Base-by-base conservation (phyloP, 2,888 invertebrate species). In the Cerastoderma edule region DNA sequence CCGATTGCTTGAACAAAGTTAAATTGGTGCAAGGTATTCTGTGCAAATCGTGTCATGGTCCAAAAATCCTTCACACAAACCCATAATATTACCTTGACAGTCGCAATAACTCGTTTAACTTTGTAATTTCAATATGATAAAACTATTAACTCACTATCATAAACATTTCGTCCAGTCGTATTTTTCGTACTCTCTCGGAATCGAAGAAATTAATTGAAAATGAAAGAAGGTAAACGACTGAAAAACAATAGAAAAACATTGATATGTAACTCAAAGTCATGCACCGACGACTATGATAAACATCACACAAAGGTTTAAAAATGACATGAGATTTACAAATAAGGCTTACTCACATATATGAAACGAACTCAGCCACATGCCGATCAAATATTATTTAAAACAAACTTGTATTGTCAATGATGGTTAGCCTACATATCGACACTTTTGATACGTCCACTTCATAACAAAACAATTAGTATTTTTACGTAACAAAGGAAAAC, bases 111-210 rank as follows among this genome's bases (percentile, higher is more conserved):
- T 16, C 39, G 16, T 13, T 39, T 13, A 39, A 16, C 39, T 8
- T 39, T 8, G 8, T 13, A 10, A 16, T 8, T 8, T 39, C 39
- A 39, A 10, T 39, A 39, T 39, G 8, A 39, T 39, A 39, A 10
- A 16, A 10, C 16, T 8, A 27, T 39, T 5, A 16, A 88, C 89
- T 89, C 74, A 94, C 94, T 92, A 94, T 94, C 67, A 94, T 94
- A 79, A 94, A 93, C 90, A 94, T 94, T 83, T 94, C 94, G 72
- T 94, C 93, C 64, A 91, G 84, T 28, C 93, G 93, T 57, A 94
- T 93, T 70, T 91, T 91, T 27, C 93, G 88, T 1, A 93, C 91
- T 39, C 60, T 28, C n/a, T 44, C 60, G 2, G 60, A 5, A 32
- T 64, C 39, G 27, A 53, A 71, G 28, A 64, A 22, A 32, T 94